phyloP scores from a whole-genome alignment of 1,140 invertebrate genomes.

The Apis cerana region DNA sequence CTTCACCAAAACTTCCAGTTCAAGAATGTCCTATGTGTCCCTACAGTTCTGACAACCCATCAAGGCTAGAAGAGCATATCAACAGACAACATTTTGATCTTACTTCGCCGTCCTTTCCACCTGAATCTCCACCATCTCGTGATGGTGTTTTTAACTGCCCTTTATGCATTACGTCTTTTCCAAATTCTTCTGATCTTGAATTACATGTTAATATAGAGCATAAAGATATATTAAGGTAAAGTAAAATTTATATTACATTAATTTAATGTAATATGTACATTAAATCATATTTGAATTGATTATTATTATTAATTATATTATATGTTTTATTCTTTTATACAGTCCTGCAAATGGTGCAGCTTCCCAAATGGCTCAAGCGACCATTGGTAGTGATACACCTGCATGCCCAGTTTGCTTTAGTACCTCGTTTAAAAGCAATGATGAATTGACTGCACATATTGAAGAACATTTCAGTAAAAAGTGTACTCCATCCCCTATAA shows the following conservation, averaged over 20 bases:
- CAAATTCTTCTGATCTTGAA: conserved; percentile 89
- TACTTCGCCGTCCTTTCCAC: conserved; percentile 86
- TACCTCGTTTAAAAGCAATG: conserved; percentile 80
- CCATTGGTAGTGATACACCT: conserved; percentile 73
- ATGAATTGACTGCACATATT: conserved; percentile 85
- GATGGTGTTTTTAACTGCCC: conserved; percentile 84
- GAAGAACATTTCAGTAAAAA: conserved; percentile 86
- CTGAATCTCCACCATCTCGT: conserved; percentile 77
- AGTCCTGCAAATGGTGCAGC: conserved; percentile 77
- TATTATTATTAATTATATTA: neutral
- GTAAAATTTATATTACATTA: conserved; percentile 33
- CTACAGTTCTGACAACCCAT: conserved; percentile 87
- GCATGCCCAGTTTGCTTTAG: conserved; percentile 83
- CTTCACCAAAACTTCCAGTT: conserved; percentile 76
- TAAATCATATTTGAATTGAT: neutral
- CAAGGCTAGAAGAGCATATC: conserved; percentile 91
- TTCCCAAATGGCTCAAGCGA: conserved; percentile 70
- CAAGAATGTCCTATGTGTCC: conserved; percentile 90
- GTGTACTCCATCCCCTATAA: conserved; percentile 78
- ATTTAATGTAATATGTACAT: neutral
- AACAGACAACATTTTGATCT: conserved; percentile 92
- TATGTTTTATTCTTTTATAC: neutral
- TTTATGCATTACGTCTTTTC: conserved; percentile 87
- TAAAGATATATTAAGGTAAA: conserved; percentile 85
- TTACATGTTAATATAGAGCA: conserved; percentile 93